A percentile compares a stretch with the other conserved stretches of the same genome.
Evolutionary conservation across 2,797 vertebrate species (phyloP).

Genomic region (Mormyrops attenuatus): DNA sequence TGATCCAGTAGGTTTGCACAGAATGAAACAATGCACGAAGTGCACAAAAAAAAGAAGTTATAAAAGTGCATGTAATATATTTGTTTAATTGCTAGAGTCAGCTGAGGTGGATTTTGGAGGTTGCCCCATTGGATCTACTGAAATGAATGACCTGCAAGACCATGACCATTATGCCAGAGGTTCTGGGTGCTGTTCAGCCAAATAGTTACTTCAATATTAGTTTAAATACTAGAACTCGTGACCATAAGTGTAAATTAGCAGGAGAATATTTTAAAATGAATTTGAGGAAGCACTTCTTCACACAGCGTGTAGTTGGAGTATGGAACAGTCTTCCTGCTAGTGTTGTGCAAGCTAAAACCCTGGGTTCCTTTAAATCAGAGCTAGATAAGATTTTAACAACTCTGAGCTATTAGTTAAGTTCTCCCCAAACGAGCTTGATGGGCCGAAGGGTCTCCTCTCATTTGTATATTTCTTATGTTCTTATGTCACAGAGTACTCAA

Average conservation of each 20-base stretch:
- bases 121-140: background rate
- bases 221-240: background rate
- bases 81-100: background rate
- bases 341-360: background rate
- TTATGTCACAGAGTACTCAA: background rate
- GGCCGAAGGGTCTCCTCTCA: background rate
- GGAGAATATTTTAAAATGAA: background rate
- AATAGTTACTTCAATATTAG: background rate
- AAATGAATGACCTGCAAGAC: background rate
- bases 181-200: background rate
- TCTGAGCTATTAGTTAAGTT: background rate
- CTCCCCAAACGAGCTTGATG: background rate
- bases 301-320: background rate
- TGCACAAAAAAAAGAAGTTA: background rate
- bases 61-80: background rate
- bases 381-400: background rate
- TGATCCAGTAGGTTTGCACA: background rate
- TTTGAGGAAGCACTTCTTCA: no score
- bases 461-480: background rate
- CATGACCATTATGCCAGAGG: background rate
- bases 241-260: background rate
- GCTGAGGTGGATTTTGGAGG: background rate
- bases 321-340: background rate
- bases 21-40: background rate
- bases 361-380: background rate